Percentiles rank a stretch among this genome's conserved stretches.
phyloP scores from a whole-genome alignment of 2,888 invertebrate species.

The Camponotus fellah region DNA sequence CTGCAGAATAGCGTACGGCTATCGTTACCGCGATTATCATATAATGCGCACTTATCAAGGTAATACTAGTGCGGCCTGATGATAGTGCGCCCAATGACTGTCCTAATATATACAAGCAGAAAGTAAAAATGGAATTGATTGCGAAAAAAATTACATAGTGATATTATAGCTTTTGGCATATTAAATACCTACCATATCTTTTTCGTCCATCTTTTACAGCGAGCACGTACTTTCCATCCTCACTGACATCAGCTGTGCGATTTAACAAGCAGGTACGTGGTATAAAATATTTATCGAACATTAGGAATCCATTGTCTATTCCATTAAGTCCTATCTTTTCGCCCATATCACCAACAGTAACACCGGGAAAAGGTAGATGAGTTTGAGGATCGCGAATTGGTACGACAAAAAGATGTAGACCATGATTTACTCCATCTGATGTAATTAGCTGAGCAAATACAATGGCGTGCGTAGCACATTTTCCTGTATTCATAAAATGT shows the following conservation, averaged over 20 bases:
- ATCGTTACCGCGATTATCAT: constrained; percentile 93
- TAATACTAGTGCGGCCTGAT: constrained; percentile 93
- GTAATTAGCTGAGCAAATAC: constrained; percentile 96
- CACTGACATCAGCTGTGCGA: constrained; percentile 94
- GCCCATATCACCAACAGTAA: constrained; percentile 96
- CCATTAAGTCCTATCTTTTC: constrained; percentile 97
- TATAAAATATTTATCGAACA: constrained; percentile 93
- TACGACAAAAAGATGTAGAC: constrained; percentile 95
- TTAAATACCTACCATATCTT: constrained; percentile 89
- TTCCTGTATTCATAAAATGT: constrained; percentile 86
- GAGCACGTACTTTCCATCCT: constrained; percentile 93
- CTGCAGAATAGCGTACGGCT: constrained; percentile 95
- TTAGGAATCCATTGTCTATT: constrained; percentile 95
- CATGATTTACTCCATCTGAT: constrained; percentile 92
- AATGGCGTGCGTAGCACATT: constrained; percentile 94
- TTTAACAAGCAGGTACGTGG: constrained; percentile 94
- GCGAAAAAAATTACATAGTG: background rate
- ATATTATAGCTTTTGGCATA: background rate
- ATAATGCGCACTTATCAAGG: constrained; percentile 88
- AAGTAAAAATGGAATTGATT: constrained; percentile 3
- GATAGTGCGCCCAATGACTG: constrained; percentile 94
- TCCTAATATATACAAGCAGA: constrained; percentile 75
- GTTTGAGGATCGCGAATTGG: constrained; percentile 93
- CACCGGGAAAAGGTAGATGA: constrained; percentile 91
- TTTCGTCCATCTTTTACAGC: constrained; percentile 94